phyloP scores from a whole-genome alignment of 2,113 vertebrate genomes.

The Percina caprodes region DNA sequence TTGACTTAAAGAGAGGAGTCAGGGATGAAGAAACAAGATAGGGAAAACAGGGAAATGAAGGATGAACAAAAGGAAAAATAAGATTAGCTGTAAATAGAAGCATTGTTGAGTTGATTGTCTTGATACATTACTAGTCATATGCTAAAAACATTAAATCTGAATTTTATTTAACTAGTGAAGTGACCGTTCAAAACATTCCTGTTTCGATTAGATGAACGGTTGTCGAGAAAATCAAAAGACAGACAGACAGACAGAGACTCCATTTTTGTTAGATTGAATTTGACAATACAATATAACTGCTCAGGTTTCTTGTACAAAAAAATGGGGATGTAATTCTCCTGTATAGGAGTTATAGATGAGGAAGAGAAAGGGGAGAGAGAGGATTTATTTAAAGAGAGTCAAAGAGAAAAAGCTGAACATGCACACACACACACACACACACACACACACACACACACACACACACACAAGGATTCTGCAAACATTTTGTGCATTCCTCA shows the following conservation, averaged over 20 bases:
- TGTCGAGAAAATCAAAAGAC: too few relatives aligned
- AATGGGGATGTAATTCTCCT: conserved; percentile 10
- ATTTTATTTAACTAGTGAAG: not conserved
- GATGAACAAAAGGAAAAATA: not conserved
- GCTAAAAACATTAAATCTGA: not conserved
- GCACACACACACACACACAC: not conserved
- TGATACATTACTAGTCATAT: not conserved
- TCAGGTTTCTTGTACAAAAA: not conserved
- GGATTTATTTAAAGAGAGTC: conserved; percentile 32
- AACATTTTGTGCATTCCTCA: conserved; percentile 49
- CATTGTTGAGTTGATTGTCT: not conserved
- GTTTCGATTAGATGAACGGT: too few relatives aligned
- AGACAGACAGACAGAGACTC: too few relatives aligned
- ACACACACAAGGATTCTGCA: conserved; percentile 31
- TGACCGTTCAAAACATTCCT: too few relatives aligned
- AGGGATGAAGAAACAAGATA: not conserved
- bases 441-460: not conserved
- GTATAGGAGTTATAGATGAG: conserved; percentile 1
- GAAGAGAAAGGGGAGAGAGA: not conserved
- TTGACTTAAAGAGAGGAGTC: not conserved
- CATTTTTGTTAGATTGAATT: not conserved
- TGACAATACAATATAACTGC: not conserved
- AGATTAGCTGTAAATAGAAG: not conserved
- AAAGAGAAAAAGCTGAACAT: conserved; percentile 33
- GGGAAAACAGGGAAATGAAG: not conserved